Evolutionary conservation across 2,888 invertebrate genomes (phyloP).

Genomic region (Heliothis peltigera): DNA sequence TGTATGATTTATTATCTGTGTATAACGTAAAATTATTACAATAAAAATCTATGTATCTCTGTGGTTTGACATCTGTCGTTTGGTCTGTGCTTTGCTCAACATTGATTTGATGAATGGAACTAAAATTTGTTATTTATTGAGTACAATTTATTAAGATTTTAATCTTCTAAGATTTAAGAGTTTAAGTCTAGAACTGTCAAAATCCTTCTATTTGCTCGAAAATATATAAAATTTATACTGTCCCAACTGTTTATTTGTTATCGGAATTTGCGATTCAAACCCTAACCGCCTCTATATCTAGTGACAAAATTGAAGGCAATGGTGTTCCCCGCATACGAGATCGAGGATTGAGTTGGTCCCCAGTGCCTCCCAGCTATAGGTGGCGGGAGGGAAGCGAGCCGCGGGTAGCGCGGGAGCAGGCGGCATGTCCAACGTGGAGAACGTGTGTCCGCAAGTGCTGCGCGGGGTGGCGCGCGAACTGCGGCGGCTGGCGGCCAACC

Average conservation of each 20-base stretch:
- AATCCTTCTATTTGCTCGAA: neutral
- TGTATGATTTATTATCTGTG: too few species aligned
- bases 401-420: slow-evolving; percentile 22
- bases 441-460: slow-evolving; percentile 98
- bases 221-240: neutral
- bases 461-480: slow-evolving; percentile 97
- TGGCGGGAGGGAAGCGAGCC: slow-evolving; percentile 3
- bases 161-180: neutral
- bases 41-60: too few species aligned
- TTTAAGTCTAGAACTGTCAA: neutral
- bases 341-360: slow-evolving; percentile 17
- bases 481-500: slow-evolving; percentile 94
- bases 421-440: slow-evolving; percentile 96
- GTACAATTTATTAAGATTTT: neutral
- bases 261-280: slow-evolving; percentile 3
- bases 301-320: slow-evolving; percentile 9
- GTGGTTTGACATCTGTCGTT: neutral
- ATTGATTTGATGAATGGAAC: neutral
- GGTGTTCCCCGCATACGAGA: slow-evolving; percentile 16
- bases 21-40: too few species aligned
- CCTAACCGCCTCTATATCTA: slow-evolving; percentile 1
- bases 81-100: neutral
- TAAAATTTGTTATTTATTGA: neutral
- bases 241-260: neutral
- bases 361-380: slow-evolving; percentile 6